Evolutionary conservation across 2,888 invertebrate species (phyloP), one percentile per base, ranked within the genome.

Genomic region (Sympetrum striolatum): DNA sequence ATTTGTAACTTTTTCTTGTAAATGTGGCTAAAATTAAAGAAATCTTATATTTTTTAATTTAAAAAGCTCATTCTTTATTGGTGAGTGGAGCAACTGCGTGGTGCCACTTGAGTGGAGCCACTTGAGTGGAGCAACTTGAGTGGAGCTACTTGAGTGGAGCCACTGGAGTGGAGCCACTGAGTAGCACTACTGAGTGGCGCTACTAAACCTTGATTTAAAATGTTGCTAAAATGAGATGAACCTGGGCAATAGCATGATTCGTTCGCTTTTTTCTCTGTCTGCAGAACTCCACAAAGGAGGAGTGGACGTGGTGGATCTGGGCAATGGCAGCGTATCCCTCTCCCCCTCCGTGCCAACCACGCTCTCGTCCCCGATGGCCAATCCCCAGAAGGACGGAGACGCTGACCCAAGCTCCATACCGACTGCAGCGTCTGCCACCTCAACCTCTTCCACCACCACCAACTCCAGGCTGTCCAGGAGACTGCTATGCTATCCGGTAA

Each of bases 201-300:
- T n/a, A n/a, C n/a, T n/a, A n/a, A n/a, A n/a, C n/a, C n/a, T n/a
- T n/a, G n/a, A n/a, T n/a, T n/a, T n/a, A n/a, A n/a, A n/a, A n/a
- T n/a, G n/a, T n/a, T n/a, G n/a, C n/a, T n/a, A n/a, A n/a, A n/a
- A n/a, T n/a, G n/a, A n/a, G n/a, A n/a, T n/a, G n/a, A n/a, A n/a
- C 12, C 48, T 12, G 12, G 12, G 1, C 2, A 2, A 53, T 53
- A 14, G 80, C 53, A 90, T 73, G 31, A 91, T 91, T 82, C 92
- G 90, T 91, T 91, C 92, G 92, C 92, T 91, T 92, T 93, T 94
- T 94, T 96, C 39, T 39, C 10, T 8, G 4, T 44, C 0, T 1
- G 60, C 96, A 98, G 98, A 98, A 96, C 97, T 97, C 96, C 97
- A 97, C 96, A 98, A 97, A 96, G 97, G 91, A 48, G 91, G 80